Conservation (phyloP, 2,113 vertebrate species). For the Apteryx owenii region DNA sequence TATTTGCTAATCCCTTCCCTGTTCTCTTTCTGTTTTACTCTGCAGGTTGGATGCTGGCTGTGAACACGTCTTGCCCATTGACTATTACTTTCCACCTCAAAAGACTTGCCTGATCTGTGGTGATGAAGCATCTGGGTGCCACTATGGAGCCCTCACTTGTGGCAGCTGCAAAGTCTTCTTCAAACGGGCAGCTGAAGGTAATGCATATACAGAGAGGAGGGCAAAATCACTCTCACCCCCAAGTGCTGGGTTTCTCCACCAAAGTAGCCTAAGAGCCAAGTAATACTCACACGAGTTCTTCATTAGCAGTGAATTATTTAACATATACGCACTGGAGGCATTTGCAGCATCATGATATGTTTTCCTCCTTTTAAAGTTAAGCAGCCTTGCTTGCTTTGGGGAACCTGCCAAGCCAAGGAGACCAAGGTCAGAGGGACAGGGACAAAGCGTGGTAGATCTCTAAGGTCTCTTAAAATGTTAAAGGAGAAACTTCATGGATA, state of each 20-base stretch:
- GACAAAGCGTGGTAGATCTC: not conserved
- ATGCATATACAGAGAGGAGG: not conserved
- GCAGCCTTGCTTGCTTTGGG: not conserved
- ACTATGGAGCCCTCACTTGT: constrained; percentile 97
- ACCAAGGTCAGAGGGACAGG: not conserved
- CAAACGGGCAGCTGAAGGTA: constrained; percentile 98
- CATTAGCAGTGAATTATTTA: not conserved
- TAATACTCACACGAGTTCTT: not conserved
- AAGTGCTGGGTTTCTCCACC: not conserved
- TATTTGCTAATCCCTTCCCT: not conserved
- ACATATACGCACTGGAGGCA: not conserved
- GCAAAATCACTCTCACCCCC: not conserved
- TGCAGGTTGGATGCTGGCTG: constrained; percentile 86
- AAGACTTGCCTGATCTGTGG: constrained; percentile 96
- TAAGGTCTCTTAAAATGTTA: not conserved
- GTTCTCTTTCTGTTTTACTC: constrained; percentile 3
- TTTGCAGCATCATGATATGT: not conserved
- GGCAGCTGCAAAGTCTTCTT: constrained; percentile 99
- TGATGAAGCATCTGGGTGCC: constrained; percentile 96
- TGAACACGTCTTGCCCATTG: constrained; percentile 93
- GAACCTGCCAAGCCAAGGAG: not conserved
- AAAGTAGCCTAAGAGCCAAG: not conserved
- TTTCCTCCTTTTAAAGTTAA: not conserved
- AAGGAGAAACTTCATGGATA: not conserved
- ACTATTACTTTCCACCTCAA: constrained; percentile 97